Evolutionary conservation across 1,140 invertebrate species (phyloP).

Genomic region (Diabrotica virgifera): DNA sequence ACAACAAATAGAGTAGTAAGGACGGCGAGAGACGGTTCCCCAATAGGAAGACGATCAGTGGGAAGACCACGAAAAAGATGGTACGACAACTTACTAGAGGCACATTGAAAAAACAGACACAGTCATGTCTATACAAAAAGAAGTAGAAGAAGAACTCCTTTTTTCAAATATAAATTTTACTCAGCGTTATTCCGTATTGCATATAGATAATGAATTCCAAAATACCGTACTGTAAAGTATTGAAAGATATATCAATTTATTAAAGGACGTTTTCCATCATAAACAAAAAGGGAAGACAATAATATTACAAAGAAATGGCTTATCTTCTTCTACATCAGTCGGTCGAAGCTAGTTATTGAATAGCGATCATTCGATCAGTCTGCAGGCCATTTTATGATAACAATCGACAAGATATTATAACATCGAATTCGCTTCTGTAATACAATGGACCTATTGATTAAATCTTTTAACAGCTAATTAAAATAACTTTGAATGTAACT

Average conservation of each 20-base stretch:
- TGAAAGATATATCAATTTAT: neutral
- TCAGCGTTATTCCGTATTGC: neutral
- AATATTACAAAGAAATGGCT: neutral
- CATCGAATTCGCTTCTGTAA: neutral
- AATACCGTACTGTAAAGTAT: neutral
- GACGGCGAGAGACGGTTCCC: no score
- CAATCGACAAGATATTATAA: neutral
- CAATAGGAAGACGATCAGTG: no score
- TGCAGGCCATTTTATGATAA: neutral
- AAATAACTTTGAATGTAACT: neutral
- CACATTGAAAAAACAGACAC: no score
- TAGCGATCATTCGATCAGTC: neutral
- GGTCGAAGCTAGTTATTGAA: neutral
- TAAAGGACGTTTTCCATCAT: neutral
- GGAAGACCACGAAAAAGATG: no score
- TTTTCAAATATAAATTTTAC: neutral
- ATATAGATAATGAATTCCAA: neutral
- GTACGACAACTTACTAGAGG: no score
- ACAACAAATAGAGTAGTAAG: no score
- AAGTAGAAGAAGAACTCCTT: neutral
- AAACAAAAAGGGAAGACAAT: neutral
- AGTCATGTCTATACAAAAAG: no score
- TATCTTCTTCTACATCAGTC: neutral
- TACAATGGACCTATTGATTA: neutral
- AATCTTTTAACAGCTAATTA: conserved; percentile 1